Conservation (phyloP, 2,888 invertebrate genomes). For the Megaustenia siamemsis region DNA sequence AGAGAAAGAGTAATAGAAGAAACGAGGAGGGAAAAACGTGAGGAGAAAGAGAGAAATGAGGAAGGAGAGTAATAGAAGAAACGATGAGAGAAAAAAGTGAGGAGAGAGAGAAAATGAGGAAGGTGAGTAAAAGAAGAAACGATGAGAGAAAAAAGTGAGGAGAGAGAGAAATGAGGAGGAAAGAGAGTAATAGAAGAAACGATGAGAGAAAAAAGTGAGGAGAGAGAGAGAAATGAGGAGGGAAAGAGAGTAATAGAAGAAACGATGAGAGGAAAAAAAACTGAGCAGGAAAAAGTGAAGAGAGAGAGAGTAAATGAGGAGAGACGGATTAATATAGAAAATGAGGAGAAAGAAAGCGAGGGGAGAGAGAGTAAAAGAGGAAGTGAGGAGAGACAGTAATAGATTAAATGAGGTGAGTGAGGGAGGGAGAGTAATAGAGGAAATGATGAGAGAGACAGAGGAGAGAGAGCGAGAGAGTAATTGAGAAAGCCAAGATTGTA, state of each 20-base stretch:
- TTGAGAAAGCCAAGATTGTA: neutral
- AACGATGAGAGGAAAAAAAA: neutral
- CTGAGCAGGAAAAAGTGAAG: neutral
- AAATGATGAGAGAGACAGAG: neutral
- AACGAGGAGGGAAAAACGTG: neutral
- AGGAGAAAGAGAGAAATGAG: neutral
- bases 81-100: neutral
- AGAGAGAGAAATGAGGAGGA: neutral
- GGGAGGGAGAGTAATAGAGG: neutral
- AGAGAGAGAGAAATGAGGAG: neutral
- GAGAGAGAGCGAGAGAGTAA: neutral
- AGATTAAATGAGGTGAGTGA: too few species aligned
- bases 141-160: neutral
- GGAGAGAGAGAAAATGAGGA: too few species aligned
- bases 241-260: neutral
- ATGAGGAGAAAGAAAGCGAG: neutral
- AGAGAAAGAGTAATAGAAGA: neutral
- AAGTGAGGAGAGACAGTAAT: too few species aligned
- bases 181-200: neutral
- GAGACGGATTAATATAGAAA: neutral
- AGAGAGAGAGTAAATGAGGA: neutral
- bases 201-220: neutral
- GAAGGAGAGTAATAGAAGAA: neutral
- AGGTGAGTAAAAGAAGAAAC: too few species aligned
- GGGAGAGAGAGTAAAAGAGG: neutral